Conservation (phyloP, 2,888 invertebrate genomes). For the Oxyteleia sp. region DNA sequence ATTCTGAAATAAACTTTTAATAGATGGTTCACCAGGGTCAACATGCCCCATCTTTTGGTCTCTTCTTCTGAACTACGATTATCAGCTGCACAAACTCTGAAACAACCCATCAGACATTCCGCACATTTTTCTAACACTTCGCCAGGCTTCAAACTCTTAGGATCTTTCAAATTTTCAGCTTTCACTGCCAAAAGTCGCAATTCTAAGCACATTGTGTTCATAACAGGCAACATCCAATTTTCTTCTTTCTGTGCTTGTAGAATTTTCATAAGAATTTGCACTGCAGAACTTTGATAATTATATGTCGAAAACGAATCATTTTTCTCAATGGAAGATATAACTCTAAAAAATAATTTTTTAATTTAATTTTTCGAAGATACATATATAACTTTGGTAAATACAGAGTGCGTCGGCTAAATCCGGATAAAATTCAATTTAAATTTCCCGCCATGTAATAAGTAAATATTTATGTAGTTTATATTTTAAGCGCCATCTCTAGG, state of each 20-base stretch:
- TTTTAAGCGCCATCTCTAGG: too few species aligned
- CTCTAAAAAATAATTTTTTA: too few species aligned
- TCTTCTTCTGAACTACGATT: conserved; percentile 96
- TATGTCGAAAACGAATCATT: conserved; percentile 90
- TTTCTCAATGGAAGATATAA: conserved; percentile 88
- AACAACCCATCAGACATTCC: conserved; percentile 96
- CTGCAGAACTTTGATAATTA: conserved; percentile 92
- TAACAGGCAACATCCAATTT: conserved; percentile 98
- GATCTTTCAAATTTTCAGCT: conserved; percentile 90
- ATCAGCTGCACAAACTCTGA: conserved; percentile 98
- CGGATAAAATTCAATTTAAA: too few species aligned
- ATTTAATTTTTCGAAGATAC: too few species aligned
- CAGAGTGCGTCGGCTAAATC: too few species aligned
- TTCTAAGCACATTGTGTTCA: conserved; percentile 96
- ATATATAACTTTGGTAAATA: too few species aligned
- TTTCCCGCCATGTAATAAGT: too few species aligned
- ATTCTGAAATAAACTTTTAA: conserved; percentile 99
- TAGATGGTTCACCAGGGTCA: conserved; percentile 98
- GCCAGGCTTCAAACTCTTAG: conserved; percentile 88
- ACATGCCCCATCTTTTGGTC: conserved; percentile 98
- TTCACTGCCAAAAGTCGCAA: conserved; percentile 94
- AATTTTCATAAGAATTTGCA: conserved; percentile 93
- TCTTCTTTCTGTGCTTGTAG: conserved; percentile 96
- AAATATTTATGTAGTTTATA: too few species aligned
- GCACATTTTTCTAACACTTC: conserved; percentile 97